Conservation (phyloP, 2,113 vertebrate species). For the Peromyscus polionotus region DNA sequence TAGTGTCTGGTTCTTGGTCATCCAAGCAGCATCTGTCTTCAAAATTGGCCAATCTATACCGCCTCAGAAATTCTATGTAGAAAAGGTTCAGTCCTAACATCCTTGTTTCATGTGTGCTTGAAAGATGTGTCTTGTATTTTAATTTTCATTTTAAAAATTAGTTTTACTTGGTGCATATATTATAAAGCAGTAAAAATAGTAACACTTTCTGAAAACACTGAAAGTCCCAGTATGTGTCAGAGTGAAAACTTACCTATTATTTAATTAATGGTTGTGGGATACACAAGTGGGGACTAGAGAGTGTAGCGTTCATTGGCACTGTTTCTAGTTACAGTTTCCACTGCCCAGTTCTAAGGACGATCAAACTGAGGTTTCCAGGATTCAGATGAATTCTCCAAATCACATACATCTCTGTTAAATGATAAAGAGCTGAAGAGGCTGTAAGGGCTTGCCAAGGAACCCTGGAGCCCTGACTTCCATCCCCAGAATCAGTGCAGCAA, state of each 20-base stretch:
- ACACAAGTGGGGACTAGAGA: too few species aligned
- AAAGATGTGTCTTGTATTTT: background rate
- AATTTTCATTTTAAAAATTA: background rate
- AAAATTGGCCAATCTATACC: background rate
- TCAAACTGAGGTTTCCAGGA: background rate
- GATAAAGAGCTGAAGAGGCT: background rate
- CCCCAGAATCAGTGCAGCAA: background rate
- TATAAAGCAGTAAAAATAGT: background rate
- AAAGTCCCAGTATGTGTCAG: background rate
- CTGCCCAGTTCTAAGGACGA: background rate
- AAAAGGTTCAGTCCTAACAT: background rate
- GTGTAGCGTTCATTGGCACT: too few species aligned
- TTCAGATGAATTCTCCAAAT: background rate
- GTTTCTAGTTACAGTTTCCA: background rate
- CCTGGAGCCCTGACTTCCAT: too few species aligned
- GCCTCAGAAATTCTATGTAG: background rate
- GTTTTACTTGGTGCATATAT: background rate
- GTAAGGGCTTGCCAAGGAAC: background rate
- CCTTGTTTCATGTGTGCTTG: background rate
- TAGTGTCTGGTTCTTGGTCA: background rate
- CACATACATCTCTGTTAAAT: background rate
- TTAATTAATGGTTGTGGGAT: background rate
- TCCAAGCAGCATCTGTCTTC: background rate
- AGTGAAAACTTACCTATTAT: background rate
- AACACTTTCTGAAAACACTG: background rate